Base-by-base conservation (phyloP, 2,113 vertebrate species). In the Tretioscincus oriximinensis region DNA sequence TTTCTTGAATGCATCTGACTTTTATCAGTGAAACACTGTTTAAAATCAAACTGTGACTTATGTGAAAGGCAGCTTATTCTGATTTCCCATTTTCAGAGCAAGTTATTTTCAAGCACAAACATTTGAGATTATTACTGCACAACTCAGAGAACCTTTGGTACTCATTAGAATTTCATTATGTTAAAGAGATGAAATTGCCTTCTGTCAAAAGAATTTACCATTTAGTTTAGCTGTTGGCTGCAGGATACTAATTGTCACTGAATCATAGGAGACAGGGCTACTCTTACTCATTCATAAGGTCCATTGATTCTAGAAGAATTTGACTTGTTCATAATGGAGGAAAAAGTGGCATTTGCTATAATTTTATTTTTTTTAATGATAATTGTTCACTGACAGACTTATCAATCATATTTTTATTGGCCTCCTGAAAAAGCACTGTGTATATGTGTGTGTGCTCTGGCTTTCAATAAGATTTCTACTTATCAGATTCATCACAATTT, bases 91-190 rank as follows among this genome's bases (percentile, higher is more conserved):
- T 87, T 64, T 86, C 61, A 80, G 65, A 88, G 65, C 63, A 85
- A 88, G 29, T 83, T 89, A 76, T 86, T 93, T 93, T 90, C 81
- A 87, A 84, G 90, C 90, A 89, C 66, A 88, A 91, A 90, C 88
- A 88, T 78, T 85, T 85, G 90, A 85, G 71, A 63, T 86, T 89
- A 87, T 92, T 90, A 88, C 84, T 80, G 72, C 84, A 83, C n/a
- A 26, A 83, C 66, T 87, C 78, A 78, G 81, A 91, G 80, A 90
- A 87, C 68, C 71, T 93, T 90, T 82, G 83, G 58, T 61, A 86
- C 60, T 90, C 81, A 82, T 91, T 90, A 89, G 58, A 22, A 81
- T 90, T 93, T 92, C 76, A 87, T 88, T 90, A 87, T 47, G 84
- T 41, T 79, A 81, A 83, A 88, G 45, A 8, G n/a, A 66, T 65